phyloP scores from a whole-genome alignment of 2,113 vertebrate genomes.

The Alouatta palliata region DNA sequence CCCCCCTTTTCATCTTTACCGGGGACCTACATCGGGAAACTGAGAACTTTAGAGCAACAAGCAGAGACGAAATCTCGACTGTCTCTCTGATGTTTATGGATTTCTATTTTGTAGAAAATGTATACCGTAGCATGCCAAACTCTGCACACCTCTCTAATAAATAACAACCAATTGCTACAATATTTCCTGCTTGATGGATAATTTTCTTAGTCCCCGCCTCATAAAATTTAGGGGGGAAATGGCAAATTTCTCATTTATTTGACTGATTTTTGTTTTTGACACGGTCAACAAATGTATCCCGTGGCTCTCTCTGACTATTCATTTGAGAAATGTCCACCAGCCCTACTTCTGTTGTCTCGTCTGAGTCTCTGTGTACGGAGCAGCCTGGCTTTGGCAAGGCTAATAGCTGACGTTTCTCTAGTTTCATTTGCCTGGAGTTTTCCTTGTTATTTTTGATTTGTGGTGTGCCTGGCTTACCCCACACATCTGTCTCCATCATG shows the following conservation, averaged over 20 bases:
- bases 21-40: neutral
- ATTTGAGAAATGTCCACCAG: neutral
- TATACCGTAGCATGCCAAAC: neutral
- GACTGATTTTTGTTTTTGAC: slow-evolving; percentile 12
- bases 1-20: neutral
- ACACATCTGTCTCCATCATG: neutral
- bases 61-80: neutral
- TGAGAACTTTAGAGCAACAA: neutral
- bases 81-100: neutral
- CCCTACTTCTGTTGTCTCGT: neutral
- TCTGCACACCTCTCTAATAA: neutral
- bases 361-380: neutral
- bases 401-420: slow-evolving; percentile 27
- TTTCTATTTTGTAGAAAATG: neutral
- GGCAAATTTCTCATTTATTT: slow-evolving; percentile 25
- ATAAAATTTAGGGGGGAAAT: neutral
- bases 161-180: slow-evolving; percentile 1
- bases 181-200: neutral
- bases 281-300: neutral
- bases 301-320: neutral
- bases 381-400: neutral
- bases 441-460: slow-evolving; percentile 49
- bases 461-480: neutral
- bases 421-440: slow-evolving; percentile 36
- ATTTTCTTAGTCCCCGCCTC: slow-evolving; percentile 2